phyloP scores from a whole-genome alignment of 2,113 vertebrate species.

The Probosciger aterrimus region DNA sequence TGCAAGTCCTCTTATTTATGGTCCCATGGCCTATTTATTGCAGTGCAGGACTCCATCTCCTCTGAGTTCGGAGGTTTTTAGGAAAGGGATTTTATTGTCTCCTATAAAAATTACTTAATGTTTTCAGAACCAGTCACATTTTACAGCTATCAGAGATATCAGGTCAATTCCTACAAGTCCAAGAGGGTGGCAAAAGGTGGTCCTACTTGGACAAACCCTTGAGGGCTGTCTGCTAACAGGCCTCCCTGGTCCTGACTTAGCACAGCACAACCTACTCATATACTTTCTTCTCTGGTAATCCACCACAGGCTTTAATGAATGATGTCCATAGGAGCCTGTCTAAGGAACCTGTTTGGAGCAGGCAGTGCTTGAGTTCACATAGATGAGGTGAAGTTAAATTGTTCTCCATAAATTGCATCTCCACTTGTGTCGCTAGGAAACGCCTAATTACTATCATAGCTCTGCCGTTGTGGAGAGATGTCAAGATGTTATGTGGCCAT shows the following conservation, averaged over 20 bases:
- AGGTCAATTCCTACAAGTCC: neutral
- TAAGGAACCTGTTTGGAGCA: neutral
- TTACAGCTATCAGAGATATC: neutral
- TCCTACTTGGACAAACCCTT: neutral
- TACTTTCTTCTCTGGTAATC: neutral
- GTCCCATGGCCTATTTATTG: neutral
- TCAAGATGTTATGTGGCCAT: neutral
- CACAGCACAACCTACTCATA: neutral
- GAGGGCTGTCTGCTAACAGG: neutral
- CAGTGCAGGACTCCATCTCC: neutral
- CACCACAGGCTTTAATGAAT: neutral
- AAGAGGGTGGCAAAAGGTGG: neutral
- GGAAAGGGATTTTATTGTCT: neutral
- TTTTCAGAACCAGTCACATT: neutral
- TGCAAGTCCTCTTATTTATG: neutral
- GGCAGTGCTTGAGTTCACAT: neutral
- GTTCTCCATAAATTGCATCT: neutral
- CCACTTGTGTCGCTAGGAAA: neutral
- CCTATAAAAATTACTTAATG: neutral
- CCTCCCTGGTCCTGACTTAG: neutral
- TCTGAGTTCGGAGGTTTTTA: neutral
- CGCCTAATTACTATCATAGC: neutral
- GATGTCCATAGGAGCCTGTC: neutral
- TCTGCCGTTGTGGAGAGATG: neutral
- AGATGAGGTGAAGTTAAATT: neutral